These are phyloP conservation scores for Torymus tubicola DNA, from an alignment of 2,888 invertebrate species.

Conservation along the genomic window DNA sequence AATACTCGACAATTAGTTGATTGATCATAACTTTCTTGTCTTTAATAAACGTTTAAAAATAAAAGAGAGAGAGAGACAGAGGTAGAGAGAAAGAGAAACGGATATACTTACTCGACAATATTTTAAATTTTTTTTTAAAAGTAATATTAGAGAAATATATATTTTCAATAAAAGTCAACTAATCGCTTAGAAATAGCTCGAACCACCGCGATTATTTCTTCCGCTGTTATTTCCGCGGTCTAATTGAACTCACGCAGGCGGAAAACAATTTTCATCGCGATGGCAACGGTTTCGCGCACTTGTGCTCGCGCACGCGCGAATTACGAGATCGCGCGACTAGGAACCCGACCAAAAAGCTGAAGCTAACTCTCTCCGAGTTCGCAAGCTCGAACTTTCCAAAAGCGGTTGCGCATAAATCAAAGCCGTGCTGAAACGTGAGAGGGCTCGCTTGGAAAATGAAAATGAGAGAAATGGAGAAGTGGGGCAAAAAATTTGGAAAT, in stretches of 20 bases:
- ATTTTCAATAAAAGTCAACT: no score
- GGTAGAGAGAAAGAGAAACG: no score
- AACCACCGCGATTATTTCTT: background rate
- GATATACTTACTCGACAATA: no score
- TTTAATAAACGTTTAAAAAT: no score
- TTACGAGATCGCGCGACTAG: constrained; percentile 45
- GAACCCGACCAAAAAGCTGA: constrained; percentile 22
- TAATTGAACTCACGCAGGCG: constrained; percentile 25
- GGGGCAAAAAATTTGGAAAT: background rate
- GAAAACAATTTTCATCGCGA: constrained; percentile 59
- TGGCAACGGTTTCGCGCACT: constrained; percentile 40
- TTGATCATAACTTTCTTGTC: no score
- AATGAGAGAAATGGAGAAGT: background rate
- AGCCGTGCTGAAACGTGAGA: constrained; percentile 16
- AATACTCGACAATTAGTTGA: no score
- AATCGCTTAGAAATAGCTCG: no score
- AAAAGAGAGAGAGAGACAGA: no score
- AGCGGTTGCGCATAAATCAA: constrained; percentile 34
- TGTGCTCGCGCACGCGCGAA: constrained; percentile 33
- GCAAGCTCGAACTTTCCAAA: constrained; percentile 28
- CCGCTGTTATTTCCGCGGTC: constrained; percentile 7
- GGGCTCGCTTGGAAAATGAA: background rate
- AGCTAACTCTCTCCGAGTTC: constrained; percentile 28
- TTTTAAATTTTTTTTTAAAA: no score
- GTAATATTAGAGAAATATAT: no score